Evolutionary conservation across 2,113 vertebrate genomes (phyloP).

Genomic region (Circaetus gallicus): DNA sequence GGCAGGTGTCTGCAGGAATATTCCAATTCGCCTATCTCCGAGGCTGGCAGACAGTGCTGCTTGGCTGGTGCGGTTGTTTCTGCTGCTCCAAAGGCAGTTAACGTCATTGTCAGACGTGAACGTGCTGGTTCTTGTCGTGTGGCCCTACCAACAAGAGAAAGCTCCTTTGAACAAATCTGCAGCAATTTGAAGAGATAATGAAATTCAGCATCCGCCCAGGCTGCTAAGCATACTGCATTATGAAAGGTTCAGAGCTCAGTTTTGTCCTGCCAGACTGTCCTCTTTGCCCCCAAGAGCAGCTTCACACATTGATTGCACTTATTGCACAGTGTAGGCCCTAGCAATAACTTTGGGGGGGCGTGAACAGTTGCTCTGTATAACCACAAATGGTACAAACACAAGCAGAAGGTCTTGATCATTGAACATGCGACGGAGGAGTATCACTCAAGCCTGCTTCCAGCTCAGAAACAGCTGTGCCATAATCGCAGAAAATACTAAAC

Average conservation of each 20-base stretch:
- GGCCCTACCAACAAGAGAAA: not conserved
- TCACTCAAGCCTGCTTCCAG: not conserved
- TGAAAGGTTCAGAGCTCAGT: not conserved
- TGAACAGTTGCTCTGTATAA: not conserved
- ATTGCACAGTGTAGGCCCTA: not conserved
- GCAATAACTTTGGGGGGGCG: too few relatives aligned
- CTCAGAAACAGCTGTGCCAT: not conserved
- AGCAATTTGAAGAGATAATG: constrained; percentile 29
- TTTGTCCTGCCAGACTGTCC: not conserved
- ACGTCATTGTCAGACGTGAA: not conserved
- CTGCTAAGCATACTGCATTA: not conserved
- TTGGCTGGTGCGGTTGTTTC: not conserved
- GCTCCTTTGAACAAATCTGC: constrained; percentile 43
- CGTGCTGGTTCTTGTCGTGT: constrained; percentile 51
- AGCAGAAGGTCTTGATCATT: not conserved
- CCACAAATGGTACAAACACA: not conserved
- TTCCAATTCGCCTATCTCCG: not conserved
- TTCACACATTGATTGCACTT: not conserved
- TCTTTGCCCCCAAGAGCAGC: not conserved
- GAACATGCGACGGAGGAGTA: not conserved
- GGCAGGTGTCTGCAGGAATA: constrained; percentile 56
- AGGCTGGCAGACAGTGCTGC: not conserved
- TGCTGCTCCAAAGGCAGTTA: not conserved
- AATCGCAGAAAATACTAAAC: not conserved
- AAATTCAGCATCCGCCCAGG: constrained; percentile 35